Conservation (phyloP, 2,888 invertebrate genomes). For the Pheosia gnoma region DNA sequence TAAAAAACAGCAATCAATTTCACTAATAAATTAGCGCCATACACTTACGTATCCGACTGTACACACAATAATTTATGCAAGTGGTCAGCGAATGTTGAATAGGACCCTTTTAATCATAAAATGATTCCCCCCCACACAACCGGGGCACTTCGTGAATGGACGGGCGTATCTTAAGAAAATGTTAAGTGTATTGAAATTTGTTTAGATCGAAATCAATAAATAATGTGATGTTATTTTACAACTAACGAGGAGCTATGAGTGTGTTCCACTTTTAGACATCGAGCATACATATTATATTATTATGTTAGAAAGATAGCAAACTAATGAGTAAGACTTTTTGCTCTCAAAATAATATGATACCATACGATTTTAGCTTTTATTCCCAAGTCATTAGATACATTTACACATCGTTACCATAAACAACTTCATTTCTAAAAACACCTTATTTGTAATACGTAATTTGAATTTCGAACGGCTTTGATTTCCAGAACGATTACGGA, state of each 20-base stretch:
- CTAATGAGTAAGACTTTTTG: too few species aligned
- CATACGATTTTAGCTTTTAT: neutral
- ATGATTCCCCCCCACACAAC: constrained; percentile 57
- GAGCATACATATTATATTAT: neutral
- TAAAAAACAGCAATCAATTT: neutral
- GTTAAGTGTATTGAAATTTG: constrained; percentile 44
- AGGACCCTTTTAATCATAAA: constrained; percentile 69
- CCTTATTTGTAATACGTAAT: constrained; percentile 61
- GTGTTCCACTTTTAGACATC: neutral
- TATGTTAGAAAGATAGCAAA: too few species aligned
- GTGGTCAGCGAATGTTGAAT: constrained; percentile 71
- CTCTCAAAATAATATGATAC: neutral
- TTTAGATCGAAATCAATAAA: constrained; percentile 41
- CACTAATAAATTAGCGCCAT: neutral
- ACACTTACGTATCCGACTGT: constrained; percentile 29
- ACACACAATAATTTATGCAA: constrained; percentile 79
- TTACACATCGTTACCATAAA: constrained; percentile 40
- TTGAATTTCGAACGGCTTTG: constrained; percentile 66
- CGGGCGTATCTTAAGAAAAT: constrained; percentile 34
- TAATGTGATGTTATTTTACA: constrained; percentile 24
- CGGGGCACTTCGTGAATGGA: constrained; percentile 31
- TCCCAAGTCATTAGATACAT: constrained; percentile 1
- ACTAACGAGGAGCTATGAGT: neutral
- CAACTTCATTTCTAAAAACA: constrained; percentile 66
- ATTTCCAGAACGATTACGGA: constrained; percentile 67